phyloP scores from a whole-genome alignment of 2,888 invertebrate species.

The Philaethria dido region DNA sequence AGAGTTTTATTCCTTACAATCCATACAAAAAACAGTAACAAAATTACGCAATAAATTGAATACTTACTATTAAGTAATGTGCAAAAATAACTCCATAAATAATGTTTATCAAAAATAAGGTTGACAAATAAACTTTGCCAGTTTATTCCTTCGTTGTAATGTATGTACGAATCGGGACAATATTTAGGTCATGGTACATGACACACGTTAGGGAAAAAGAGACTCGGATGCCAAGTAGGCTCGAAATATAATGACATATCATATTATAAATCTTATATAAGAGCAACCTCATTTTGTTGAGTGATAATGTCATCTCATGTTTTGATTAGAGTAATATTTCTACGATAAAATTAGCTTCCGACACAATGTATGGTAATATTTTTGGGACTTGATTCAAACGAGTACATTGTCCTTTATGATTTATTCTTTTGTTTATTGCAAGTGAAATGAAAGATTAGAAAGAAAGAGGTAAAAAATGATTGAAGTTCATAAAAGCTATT shows the following conservation, averaged over 20 bases:
- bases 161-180: slow-evolving; percentile 9
- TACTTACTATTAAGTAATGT: background rate
- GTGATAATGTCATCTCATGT: background rate
- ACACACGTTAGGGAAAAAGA: slow-evolving; percentile 3
- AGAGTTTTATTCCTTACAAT: too few species aligned
- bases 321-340: background rate
- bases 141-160: background rate
- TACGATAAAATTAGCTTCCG: background rate
- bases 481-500: too few species aligned
- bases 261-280: slow-evolving; percentile 6
- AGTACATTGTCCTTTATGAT: too few species aligned
- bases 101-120: background rate
- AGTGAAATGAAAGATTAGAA: too few species aligned
- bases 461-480: too few species aligned
- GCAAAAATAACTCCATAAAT: background rate
- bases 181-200: slow-evolving; percentile 21
- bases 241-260: background rate
- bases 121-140: background rate
- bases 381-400: too few species aligned
- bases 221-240: slow-evolving; percentile 9
- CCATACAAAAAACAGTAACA: background rate
- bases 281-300: background rate
- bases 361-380: background rate
- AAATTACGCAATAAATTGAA: background rate
- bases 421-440: too few species aligned